Conservation (phyloP, 2,888 invertebrate genomes). For the Aphodius sticticus region DNA sequence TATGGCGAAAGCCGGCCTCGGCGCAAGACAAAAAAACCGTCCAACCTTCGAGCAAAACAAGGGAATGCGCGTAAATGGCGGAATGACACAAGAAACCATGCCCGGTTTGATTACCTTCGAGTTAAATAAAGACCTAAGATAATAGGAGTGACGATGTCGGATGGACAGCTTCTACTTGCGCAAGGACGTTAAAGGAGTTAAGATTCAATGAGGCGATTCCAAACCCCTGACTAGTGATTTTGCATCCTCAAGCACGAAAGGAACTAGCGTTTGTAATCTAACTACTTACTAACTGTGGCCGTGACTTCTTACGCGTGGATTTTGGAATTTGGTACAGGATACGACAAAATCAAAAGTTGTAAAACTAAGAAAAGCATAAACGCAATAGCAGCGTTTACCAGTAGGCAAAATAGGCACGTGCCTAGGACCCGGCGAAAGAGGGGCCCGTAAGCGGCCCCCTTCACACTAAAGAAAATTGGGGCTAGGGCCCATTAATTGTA, state of each 20-base stretch:
- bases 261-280: background rate
- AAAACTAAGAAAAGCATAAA: too few relatives aligned
- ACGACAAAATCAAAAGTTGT: too few relatives aligned
- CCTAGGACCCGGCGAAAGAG: too few relatives aligned
- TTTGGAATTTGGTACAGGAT: too few relatives aligned
- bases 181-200: background rate
- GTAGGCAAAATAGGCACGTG: too few relatives aligned
- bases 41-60: conserved; percentile 7
- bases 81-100: conserved; percentile 19
- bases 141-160: conserved; percentile 7
- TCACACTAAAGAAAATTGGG: too few relatives aligned
- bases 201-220: background rate
- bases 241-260: background rate
- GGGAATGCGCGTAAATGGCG: conserved; percentile 26
- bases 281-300: too few relatives aligned
- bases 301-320: too few relatives aligned
- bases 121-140: conserved; percentile 24
- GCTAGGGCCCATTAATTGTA: too few relatives aligned
- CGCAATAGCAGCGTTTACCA: too few relatives aligned
- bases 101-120: conserved; percentile 14
- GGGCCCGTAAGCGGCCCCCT: too few relatives aligned
- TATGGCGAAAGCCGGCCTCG: conserved; percentile 15
- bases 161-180: background rate
- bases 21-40: conserved; percentile 15
- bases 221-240: background rate